Evolutionary conservation across 2,113 vertebrate genomes (phyloP), one percentile per base, ranked within the genome.

Genomic region (Myodes glareolus): DNA sequence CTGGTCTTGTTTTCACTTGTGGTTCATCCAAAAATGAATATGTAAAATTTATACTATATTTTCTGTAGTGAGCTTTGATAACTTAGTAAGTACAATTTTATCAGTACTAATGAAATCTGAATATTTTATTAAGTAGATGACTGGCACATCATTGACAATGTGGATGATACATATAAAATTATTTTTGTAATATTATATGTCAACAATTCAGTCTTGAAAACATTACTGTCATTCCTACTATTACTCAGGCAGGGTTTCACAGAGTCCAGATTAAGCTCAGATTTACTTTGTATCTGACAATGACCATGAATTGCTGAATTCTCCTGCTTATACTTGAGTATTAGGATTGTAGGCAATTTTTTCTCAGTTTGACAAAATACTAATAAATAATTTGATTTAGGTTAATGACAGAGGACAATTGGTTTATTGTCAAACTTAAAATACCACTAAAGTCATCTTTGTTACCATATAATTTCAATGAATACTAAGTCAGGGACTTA

Each of bases 401-500:
- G 2, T 14, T 58, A 94, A 70, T 27, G 94, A 87, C 2, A 50
- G 16, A 80, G 27, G 77, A 72, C 36, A 36, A 76, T 50, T 92
- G 67, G 13, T 17, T 19, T 88, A 19, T 2, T 55, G 47, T 73
- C 50, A 58, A 58, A 73, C 2, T 55, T 73, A 81, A 94, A 93
- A 78, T 78, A 93, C 5, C 78, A 25, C 65, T 68, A 72, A 92
- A 17, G 39, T 87, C n/a, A 88, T 31, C 42, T 91, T 23, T 95
- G 45, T 29, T 5, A 80, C 36, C 39, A 77, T 39, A 67, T 52
- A 86, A 84, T 80, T 55, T 92, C 70, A 95, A 45, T 1, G 0
- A 89, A 80, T 5, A 90, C 80, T 84, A 94, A 97, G 95, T 63
- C 45, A 93, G 58, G 39, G 98, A 99, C 99, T 99, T 98, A 99